phyloP scores from a whole-genome alignment of 2,888 invertebrate species.

The Diaprepes abbreviatus region DNA sequence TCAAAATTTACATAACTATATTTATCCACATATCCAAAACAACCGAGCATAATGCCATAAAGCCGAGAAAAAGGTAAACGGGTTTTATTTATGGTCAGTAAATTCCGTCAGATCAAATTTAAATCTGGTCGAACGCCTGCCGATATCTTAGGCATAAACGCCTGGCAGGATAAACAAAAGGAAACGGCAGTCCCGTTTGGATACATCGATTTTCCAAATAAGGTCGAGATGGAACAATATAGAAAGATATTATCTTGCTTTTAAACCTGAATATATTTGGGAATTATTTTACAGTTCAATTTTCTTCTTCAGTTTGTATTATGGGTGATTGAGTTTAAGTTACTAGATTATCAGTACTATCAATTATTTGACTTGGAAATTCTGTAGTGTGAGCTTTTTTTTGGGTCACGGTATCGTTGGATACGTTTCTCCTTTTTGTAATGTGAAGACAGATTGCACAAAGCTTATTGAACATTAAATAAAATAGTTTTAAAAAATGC shows the following conservation, averaged over 20 bases:
- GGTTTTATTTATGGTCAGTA: slow-evolving; percentile 21
- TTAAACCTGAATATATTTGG: neutral
- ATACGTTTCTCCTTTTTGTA: too few species aligned
- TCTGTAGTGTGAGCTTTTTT: too few species aligned
- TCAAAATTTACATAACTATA: slow-evolving; percentile 7
- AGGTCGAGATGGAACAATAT: neutral
- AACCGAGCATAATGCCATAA: slow-evolving; percentile 5
- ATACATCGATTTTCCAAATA: neutral
- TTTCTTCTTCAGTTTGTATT: neutral
- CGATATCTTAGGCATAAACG: slow-evolving; percentile 27
- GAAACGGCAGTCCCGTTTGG: neutral
- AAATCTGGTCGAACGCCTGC: slow-evolving; percentile 12
- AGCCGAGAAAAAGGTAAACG: slow-evolving; percentile 17
- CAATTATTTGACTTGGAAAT: too few species aligned
- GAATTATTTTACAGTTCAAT: neutral
- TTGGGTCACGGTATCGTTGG: too few species aligned
- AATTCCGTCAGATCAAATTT: slow-evolving; percentile 29
- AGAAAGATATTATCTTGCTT: slow-evolving; percentile 2
- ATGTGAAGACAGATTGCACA: too few species aligned
- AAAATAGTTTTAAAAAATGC: too few species aligned
- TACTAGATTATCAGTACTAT: too few species aligned
- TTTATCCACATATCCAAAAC: slow-evolving; percentile 18
- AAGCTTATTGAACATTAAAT: too few species aligned
- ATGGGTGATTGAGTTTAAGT: too few species aligned
- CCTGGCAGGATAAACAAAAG: slow-evolving; percentile 12